Evolutionary conservation across 2,113 vertebrate genomes (phyloP).

Genomic region (Scytalopus superciliaris): DNA sequence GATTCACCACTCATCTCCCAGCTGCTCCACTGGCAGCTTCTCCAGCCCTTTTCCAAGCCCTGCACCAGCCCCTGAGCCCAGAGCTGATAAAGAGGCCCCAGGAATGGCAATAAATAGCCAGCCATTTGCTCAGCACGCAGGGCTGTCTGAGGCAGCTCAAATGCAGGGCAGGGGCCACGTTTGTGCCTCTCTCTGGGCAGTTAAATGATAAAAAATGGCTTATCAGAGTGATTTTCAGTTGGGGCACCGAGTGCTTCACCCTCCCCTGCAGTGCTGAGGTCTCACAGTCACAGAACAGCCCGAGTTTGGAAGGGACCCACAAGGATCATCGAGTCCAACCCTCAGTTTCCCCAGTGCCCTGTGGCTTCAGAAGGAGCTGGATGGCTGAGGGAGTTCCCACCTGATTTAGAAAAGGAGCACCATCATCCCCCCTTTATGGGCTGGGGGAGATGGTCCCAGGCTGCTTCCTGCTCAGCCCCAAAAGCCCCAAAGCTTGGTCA

Average conservation of each 20-base stretch:
- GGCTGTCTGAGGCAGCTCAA: not conserved
- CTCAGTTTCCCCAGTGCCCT: not conserved
- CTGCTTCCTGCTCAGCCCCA: not conserved
- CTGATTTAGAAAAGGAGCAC: not conserved
- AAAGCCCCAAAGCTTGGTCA: not conserved
- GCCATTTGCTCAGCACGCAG: not conserved
- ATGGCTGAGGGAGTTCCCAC: not conserved
- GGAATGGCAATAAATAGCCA: not conserved
- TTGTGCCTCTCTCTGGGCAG: not conserved
- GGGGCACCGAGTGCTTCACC: too few species aligned
- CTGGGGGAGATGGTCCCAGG: not conserved
- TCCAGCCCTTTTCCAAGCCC: not conserved
- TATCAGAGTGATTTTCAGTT: not conserved
- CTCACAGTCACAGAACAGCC: not conserved
- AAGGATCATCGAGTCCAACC: not conserved
- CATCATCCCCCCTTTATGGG: not conserved
- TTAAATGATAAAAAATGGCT: not conserved
- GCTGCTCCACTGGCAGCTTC: not conserved
- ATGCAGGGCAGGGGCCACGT: not conserved
- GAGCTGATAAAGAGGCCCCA: rapidly evolving
- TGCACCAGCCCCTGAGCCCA: not conserved
- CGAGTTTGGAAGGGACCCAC: not conserved
- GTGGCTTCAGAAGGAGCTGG: rapidly evolving
- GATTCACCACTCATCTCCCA: not conserved
- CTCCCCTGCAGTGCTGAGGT: not conserved